phyloP scores from a whole-genome alignment of 2,797 vertebrate genomes.

The Kryptolebias ocellatus region DNA sequence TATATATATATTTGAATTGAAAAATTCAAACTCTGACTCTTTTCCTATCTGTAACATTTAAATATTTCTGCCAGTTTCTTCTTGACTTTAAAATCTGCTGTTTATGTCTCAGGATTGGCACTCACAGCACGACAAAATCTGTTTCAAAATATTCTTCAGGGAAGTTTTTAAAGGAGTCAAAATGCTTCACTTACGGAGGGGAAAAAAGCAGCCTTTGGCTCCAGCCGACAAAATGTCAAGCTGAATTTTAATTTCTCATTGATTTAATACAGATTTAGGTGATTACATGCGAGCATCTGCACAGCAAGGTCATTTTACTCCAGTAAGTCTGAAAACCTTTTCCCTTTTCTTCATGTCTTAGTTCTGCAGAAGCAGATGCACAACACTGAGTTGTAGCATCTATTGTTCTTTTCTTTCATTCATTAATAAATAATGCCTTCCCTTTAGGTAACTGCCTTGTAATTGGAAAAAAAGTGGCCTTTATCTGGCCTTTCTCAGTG shows the following conservation, averaged over 20 bases:
- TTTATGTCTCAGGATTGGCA: constrained; percentile 18
- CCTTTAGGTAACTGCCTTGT: constrained; percentile 14
- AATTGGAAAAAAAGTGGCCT: not conserved
- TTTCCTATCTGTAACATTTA: too few relatives aligned
- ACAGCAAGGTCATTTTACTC: not conserved
- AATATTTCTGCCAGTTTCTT: too few relatives aligned
- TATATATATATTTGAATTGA: too few relatives aligned
- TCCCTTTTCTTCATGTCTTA: too few relatives aligned
- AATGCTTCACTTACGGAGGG: constrained; percentile 18
- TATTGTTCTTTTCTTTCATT: constrained; percentile 9
- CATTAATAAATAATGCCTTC: constrained; percentile 27
- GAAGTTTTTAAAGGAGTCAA: constrained; percentile 21
- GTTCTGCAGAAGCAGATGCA: not conserved
- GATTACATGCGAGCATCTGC: constrained; percentile 8
- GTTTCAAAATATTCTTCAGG: not conserved
- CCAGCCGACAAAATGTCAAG: constrained; percentile 20
- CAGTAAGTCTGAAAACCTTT: not conserved
- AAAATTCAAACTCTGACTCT: too few relatives aligned
- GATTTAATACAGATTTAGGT: constrained; percentile 23
- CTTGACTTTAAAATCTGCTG: not conserved
- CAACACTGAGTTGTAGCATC: not conserved
- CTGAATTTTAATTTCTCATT: constrained; percentile 25
- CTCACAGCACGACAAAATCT: constrained; percentile 9
- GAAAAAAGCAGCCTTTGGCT: constrained; percentile 22
- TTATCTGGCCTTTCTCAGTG: not conserved